These are phyloP conservation scores for Melikaiella ostensackeni DNA, from an alignment of 2,888 invertebrate species.

Conservation along the genomic window DNA sequence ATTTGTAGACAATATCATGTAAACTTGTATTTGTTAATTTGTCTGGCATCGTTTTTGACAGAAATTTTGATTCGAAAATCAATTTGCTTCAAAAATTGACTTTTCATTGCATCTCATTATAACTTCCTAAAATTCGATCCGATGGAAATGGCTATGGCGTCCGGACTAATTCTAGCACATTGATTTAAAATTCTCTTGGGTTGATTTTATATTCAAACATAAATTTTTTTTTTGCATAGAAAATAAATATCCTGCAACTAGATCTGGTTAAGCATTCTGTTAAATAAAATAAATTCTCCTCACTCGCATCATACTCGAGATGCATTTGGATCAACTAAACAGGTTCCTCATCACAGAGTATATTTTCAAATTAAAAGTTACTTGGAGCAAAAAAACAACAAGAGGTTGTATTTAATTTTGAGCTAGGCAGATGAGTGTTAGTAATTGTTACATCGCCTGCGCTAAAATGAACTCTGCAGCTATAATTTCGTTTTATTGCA, in stretches of 20 bases:
- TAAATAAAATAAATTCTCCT: neutral
- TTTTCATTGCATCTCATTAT: too few relatives aligned
- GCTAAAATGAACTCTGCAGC: slow-evolving; percentile 26
- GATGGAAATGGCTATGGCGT: too few relatives aligned
- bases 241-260: neutral
- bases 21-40: too few relatives aligned
- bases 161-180: too few relatives aligned
- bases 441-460: slow-evolving; percentile 21
- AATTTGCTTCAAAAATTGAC: too few relatives aligned
- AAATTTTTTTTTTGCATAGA: neutral
- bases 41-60: too few relatives aligned
- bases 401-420: slow-evolving; percentile 11
- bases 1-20: too few relatives aligned
- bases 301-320: neutral
- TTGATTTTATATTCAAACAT: neutral
- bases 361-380: slow-evolving; percentile 18
- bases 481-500: slow-evolving; percentile 29
- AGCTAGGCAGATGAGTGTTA: slow-evolving; percentile 28
- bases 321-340: slow-evolving; percentile 9
- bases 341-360: neutral
- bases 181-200: too few relatives aligned
- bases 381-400: neutral
- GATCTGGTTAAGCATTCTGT: neutral
- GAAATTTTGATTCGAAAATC: too few relatives aligned
- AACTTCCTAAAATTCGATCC: too few relatives aligned